These are phyloP conservation scores for Trochalopteron elliotii DNA, from an alignment of 2,113 vertebrate species.

Conservation along the genomic window DNA sequence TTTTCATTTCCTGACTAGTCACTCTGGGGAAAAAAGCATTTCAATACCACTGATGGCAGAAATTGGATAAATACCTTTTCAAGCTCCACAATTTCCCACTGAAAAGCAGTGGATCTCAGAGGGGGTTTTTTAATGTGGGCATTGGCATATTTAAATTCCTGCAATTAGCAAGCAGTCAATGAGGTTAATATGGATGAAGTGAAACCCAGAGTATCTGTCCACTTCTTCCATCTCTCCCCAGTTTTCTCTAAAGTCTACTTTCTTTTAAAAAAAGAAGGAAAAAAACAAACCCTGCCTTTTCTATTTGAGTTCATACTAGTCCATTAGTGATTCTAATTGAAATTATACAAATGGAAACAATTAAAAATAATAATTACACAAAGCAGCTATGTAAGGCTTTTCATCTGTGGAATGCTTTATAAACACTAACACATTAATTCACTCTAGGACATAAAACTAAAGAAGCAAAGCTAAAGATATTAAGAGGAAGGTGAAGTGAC, in stretches of 20 bases:
- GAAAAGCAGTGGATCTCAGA: not conserved
- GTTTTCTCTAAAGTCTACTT: not conserved
- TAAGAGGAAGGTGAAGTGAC: not conserved
- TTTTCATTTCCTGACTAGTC: not conserved
- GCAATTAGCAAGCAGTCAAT: not conserved
- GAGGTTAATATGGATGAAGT: not conserved
- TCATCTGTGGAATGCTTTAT: not conserved
- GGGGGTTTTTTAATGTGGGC: not conserved
- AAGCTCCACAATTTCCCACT: not conserved
- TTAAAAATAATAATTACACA: conserved; percentile 8
- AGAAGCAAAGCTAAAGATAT: conserved; percentile 25
- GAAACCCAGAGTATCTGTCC: not conserved
- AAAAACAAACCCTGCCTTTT: not conserved
- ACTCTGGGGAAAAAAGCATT: not conserved
- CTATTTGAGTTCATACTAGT: not conserved
- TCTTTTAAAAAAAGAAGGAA: not conserved
- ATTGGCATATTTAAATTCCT: not conserved
- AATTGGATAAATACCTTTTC: not conserved
- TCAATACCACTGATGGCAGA: not conserved
- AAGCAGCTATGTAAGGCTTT: not conserved
- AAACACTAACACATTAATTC: not conserved
- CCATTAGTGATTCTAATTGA: not conserved
- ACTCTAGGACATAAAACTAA: conserved; percentile 19
- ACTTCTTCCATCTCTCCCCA: rapidly evolving
- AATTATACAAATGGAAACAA: not conserved